Base-by-base conservation (phyloP, 2,113 vertebrate genomes). In the Nibea albiflora region DNA sequence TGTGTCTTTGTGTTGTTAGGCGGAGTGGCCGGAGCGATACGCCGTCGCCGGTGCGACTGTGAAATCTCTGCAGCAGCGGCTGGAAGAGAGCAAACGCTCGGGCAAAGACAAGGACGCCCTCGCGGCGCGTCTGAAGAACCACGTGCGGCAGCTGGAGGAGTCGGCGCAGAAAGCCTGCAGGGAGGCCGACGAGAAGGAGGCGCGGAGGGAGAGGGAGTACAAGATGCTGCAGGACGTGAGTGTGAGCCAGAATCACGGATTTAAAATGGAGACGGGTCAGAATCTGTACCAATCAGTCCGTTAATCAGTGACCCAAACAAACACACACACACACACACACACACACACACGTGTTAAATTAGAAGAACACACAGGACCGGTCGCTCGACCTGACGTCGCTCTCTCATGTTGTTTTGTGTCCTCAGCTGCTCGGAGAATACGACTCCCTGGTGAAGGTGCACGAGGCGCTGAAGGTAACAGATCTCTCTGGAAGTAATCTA, bases 181-280 rank as follows among this genome's bases (percentile, higher is more conserved):
- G 78, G 94, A 97, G n/a, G 94, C 96, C 0, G 96, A 97, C 44
- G 96, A 97, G 56, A 96, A 96, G 89, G 97, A 98, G 68, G 92
- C 94, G 0, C 93, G 91, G 76, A 91, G 95, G 3, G 96, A 96
- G 78, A 94, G 96, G 39, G 97, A 99, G 90, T 95, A 95, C 91
- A 96, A 94, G 85, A 97, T 97, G 96, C 96, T 98, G 92, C 97
- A 98, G 83, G 96, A 99, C 11, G 98, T 99, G 90, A 96, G 97
- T 88, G 20, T 54, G 70, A 35, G 28, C 28, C 28, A 28, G 31
- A 31, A 31, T 28, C 28, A 31, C 31, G 1, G 0, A 31, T 31
- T 31, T 31, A 31, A 31, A 31, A 26, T 26, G 24, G 24, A 26
- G 24, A 39, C 35, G 35, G 35, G 35, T 39, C 35, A 8, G 35